A percentile compares a stretch with the other conserved stretches of the same genome.
phyloP scores from a whole-genome alignment of 2,888 invertebrate species.

The Polyommatus iphigenia region DNA sequence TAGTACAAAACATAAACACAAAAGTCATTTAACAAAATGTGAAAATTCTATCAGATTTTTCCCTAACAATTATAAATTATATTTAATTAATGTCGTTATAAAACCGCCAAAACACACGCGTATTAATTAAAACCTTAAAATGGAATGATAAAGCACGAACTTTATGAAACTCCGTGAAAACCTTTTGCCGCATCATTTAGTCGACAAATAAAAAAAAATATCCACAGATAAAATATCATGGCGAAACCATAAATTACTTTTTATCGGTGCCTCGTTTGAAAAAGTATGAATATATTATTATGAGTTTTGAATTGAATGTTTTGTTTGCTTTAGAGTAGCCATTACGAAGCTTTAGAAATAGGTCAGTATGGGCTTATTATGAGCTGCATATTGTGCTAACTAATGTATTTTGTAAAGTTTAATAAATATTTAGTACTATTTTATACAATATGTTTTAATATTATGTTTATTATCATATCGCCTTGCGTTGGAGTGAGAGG shows the following conservation, averaged over 20 bases:
- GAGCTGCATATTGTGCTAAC: neutral
- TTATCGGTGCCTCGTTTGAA: slow-evolving; percentile 22
- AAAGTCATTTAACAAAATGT: neutral
- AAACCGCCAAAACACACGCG: slow-evolving; percentile 50
- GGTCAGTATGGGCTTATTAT: neutral
- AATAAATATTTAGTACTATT: no score
- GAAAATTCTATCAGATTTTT: neutral
- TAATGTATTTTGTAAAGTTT: no score
- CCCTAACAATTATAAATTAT: neutral
- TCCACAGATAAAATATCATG: slow-evolving; percentile 15
- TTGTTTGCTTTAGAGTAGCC: neutral
- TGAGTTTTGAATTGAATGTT: slow-evolving; percentile 15
- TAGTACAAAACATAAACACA: neutral
- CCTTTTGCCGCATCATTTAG: slow-evolving; percentile 36
- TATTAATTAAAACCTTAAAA: slow-evolving; percentile 57
- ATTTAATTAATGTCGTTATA: neutral
- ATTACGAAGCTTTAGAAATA: neutral
- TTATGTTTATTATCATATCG: no score
- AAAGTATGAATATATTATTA: slow-evolving; percentile 21
- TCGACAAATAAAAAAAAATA: slow-evolving; percentile 35
- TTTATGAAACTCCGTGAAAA: slow-evolving; percentile 45
- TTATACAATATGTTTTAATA: no score
- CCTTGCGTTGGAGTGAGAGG: no score
- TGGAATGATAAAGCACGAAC: slow-evolving; percentile 56
- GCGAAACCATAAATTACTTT: slow-evolving; percentile 13